Evolutionary conservation across 2,888 invertebrate species (phyloP).

Genomic region (Abrostola tripartita): DNA sequence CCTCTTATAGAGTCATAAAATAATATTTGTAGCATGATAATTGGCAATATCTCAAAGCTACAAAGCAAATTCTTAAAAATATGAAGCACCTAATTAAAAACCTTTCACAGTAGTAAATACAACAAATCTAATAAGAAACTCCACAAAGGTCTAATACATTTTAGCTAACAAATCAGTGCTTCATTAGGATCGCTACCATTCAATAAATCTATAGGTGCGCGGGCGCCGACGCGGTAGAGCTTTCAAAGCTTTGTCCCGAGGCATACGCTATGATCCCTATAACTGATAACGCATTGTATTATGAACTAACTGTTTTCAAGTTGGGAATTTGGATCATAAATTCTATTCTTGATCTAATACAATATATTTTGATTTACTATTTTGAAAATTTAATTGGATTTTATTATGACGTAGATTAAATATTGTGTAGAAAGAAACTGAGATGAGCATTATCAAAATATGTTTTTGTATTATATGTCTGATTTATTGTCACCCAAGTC

Average conservation of each 20-base stretch:
- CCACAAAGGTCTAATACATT: constrained; percentile 53
- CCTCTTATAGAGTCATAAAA: too few species aligned
- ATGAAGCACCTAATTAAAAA: constrained; percentile 5
- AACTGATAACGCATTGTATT: constrained; percentile 58
- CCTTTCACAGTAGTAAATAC: constrained; percentile 13
- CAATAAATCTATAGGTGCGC: constrained; percentile 52
- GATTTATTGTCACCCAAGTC: too few species aligned
- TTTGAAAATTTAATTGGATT: constrained; percentile 21
- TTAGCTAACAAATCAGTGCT: constrained; percentile 68
- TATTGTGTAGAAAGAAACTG: neutral
- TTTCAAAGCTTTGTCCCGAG: constrained; percentile 61
- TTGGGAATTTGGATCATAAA: constrained; percentile 47
- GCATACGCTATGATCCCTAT: constrained; percentile 56
- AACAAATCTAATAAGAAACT: constrained; percentile 22
- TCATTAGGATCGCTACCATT: constrained; percentile 58
- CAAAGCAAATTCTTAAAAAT: neutral
- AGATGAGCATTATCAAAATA: too few species aligned
- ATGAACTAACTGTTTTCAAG: constrained; percentile 49
- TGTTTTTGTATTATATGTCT: too few species aligned
- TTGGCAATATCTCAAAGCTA: neutral
- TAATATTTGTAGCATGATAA: neutral
- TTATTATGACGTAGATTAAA: constrained; percentile 3
- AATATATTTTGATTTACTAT: constrained; percentile 33
- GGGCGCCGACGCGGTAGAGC: constrained; percentile 51
- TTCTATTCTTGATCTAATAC: constrained; percentile 41